Base-by-base conservation (phyloP, 1,140 invertebrate genomes). In the Andricus grossulariae region DNA sequence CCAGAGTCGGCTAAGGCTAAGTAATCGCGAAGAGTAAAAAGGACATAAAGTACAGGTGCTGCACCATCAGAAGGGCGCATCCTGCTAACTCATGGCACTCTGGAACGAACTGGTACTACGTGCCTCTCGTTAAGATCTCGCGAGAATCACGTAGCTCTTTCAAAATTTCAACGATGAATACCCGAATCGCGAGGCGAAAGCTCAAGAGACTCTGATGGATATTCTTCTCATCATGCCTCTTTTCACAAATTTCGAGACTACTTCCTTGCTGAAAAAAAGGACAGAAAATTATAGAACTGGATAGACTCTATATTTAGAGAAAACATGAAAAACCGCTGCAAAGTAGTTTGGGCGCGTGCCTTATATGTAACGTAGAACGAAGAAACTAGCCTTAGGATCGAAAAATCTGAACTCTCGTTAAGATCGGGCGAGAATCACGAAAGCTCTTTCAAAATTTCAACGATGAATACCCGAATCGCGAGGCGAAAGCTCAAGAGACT, bases 11-110 rank as follows among this genome's bases (percentile, higher is more conserved):
- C 83, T 79, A 81, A 86, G 76, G 74, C 83, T 79, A 81, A 86
- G 84, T 87, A 84, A 87, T 87, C 83, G 84, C 80, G 80, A 84
- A 78, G 80, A 84, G 83, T 85, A 85, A 86, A 86, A 88, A 86
- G 82, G 77, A 81, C 83, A 84, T 86, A 86, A 88, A 88, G 79
- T 83, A 85, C 86, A 88, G 83, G 82, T 85, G 86, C 60, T 66
- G 39, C 60, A 66, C 50, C n/a, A 21, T 51, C 55, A 50, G 57
- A 39, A 39, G 25, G 25, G 32, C 13, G 60, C 60, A 66, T 66
- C 25, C 60, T 66, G 60, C 8, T 66, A 66, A 32, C 45, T 66
- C 60, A 39, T 66, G 60, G 39, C 60, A 39, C 25, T 7, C 25
- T 66, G n/a, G 39, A 66, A 66, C 60, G 60, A 66, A 66, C 21